Evolutionary conservation across 2,113 vertebrate species (phyloP).

Genomic region (Cyprinus carpio): DNA sequence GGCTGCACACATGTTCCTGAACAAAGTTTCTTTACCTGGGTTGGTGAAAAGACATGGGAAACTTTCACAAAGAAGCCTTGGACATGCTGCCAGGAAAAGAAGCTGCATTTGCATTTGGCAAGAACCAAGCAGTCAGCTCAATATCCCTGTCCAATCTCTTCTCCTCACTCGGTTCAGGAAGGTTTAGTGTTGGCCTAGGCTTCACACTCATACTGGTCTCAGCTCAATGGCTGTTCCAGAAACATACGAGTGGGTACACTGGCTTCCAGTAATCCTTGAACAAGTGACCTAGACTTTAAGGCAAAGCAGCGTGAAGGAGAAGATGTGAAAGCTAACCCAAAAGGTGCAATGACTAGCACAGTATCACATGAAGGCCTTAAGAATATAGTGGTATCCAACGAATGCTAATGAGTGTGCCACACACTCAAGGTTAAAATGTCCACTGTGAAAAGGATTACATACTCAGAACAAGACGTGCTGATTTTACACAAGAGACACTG

Average conservation of each 20-base stretch:
- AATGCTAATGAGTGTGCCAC: conserved; percentile 38
- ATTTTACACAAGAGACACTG: conserved; percentile 15
- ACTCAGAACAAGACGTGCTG: background rate
- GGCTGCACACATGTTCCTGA: conserved; percentile 11
- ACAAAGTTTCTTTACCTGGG: conserved; percentile 32
- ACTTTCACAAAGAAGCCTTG: conserved; percentile 35
- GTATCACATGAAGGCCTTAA: conserved; percentile 21
- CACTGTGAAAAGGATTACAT: conserved; percentile 9
- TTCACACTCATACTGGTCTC: background rate
- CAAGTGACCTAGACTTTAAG: conserved; percentile 65
- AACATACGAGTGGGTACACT: background rate
- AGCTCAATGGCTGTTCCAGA: conserved; percentile 5
- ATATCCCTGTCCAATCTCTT: background rate
- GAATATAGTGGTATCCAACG: conserved; percentile 27
- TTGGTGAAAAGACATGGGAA: background rate
- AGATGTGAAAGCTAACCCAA: conserved; percentile 59
- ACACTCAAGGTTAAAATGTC: conserved; percentile 21
- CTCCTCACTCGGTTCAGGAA: background rate
- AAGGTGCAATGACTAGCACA: conserved; percentile 34
- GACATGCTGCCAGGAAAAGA: conserved; percentile 27
- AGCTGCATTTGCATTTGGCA: conserved; percentile 23
- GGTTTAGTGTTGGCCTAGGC: background rate
- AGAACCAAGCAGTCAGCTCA: conserved; percentile 1
- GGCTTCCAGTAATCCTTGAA: conserved; percentile 48
- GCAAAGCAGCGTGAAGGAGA: conserved; percentile 53